These are phyloP conservation scores for Pseudorasbora parva DNA, from an alignment of 2,113 vertebrate species.

Conservation along the genomic window DNA sequence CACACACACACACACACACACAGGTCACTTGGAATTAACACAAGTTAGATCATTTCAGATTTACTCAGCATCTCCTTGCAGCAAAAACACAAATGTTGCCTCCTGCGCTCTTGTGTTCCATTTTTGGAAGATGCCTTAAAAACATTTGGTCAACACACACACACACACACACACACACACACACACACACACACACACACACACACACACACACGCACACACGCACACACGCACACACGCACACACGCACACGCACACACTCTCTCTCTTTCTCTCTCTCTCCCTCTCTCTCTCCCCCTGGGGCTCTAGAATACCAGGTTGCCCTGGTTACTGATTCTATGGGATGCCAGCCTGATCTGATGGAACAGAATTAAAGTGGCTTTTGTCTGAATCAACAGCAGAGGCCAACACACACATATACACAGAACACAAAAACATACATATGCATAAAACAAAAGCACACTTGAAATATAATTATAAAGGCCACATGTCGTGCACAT, in stretches of 20 bases:
- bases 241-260: slow-evolving; percentile 37
- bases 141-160: slow-evolving; percentile 47
- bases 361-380: slow-evolving; percentile 59
- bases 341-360: slow-evolving; percentile 56
- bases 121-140: slow-evolving; percentile 41
- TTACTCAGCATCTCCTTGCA: slow-evolving; percentile 47
- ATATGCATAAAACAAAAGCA: background rate
- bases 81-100: slow-evolving; percentile 40
- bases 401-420: slow-evolving; percentile 37
- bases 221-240: slow-evolving; percentile 31
- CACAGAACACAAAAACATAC: slow-evolving; percentile 8
- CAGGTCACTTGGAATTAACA: slow-evolving; percentile 56
- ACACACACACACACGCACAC: background rate
- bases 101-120: slow-evolving; percentile 24
- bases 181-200: slow-evolving; percentile 15
- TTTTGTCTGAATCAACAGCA: slow-evolving; percentile 54
- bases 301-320: slow-evolving; percentile 42
- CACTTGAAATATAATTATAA: slow-evolving; percentile 23
- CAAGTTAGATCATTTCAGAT: slow-evolving; percentile 56
- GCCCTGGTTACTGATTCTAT: slow-evolving; percentile 58
- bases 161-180: slow-evolving; percentile 28
- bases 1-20: slow-evolving; percentile 33
- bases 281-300: background rate
- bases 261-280: slow-evolving; percentile 12
- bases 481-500: background rate